Evolutionary conservation across 1,140 invertebrate genomes (phyloP), one percentile per base, ranked within the genome.

Genomic region (Gryllus bimaculatus): DNA sequence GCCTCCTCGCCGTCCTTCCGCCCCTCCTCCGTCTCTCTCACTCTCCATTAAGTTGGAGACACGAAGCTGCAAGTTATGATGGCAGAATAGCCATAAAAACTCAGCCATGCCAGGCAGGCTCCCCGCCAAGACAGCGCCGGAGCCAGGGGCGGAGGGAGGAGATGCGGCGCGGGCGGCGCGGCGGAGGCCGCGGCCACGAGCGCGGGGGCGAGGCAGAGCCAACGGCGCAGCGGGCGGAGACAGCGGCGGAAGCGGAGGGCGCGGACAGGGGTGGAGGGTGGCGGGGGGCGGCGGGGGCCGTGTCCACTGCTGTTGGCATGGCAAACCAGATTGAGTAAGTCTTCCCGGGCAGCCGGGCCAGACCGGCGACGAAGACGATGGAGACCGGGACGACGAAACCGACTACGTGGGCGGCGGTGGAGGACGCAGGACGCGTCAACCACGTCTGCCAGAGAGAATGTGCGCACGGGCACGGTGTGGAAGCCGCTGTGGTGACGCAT

Each of bases 1-100:
- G 74, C 74, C 74, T 10, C 54, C 54, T 66, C 54, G 10, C 54
- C 54, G 54, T 66, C 18, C 54, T 66, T 66, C 54, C 54, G 7
- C 54, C 54, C 54, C 54, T 66, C 18, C 10, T 10, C 54, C 54
- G 54, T 66, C 54, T 66, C 54, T 66, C 54, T 66, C 54, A 66
- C 54, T 66, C 78, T 78, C 78, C 73, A 73, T 78, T 73, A 54
- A 66, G 66, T 26, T 54, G 78, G 20, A 78, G 66, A 78, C 78
- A 78, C 21, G 76, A 77, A 77, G 76, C 76, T 77, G 47, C 76
- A 77, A 78, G 78, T 78, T 78, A 78, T 74, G 54, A 78, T 48
- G 76, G 75, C 76, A 12, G 76, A 18, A 47, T 21, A 8, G 78
- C 78, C 78, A 74, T 78, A 78, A 78, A 78, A 78, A 54, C 76